A percentile compares a stretch with the other conserved stretches of the same genome.
Evolutionary conservation across 2,113 vertebrate species (phyloP).

Genomic region (Sander lucioperca): DNA sequence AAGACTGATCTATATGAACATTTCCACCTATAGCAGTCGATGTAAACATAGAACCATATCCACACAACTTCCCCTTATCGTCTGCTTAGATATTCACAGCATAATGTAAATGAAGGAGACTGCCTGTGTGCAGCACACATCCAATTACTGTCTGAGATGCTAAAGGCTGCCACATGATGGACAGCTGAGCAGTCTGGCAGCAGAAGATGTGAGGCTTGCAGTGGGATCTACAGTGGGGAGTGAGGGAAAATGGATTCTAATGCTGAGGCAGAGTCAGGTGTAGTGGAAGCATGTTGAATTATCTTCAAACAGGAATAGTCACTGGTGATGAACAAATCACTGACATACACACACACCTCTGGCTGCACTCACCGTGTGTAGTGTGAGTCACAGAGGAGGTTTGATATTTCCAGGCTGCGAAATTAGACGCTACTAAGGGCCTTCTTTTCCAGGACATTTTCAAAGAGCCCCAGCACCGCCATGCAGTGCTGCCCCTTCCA

Average conservation of each 20-base stretch:
- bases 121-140: constrained; percentile 50
- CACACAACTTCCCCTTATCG: not conserved
- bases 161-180: constrained; percentile 69
- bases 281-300: constrained; percentile 64
- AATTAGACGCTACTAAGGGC: constrained; percentile 31
- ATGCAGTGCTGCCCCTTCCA: constrained; percentile 34
- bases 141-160: constrained; percentile 71
- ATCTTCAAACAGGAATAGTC: constrained; percentile 70
- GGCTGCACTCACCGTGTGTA: constrained; percentile 52
- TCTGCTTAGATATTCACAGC: constrained; percentile 53
- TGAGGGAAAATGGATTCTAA: constrained; percentile 63
- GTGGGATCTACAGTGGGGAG: constrained; percentile 46
- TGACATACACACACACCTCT: constrained; percentile 26
- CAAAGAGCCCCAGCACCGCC: constrained; percentile 63
- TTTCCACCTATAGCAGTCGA: constrained; percentile 3
- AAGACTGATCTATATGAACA: constrained; percentile 25
- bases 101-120: constrained; percentile 56
- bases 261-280: constrained; percentile 64
- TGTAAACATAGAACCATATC: constrained; percentile 24
- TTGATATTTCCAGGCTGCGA: constrained; percentile 45
- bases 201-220: constrained; percentile 62
- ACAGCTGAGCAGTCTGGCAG: constrained; percentile 66
- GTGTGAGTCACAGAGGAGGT: constrained; percentile 49
- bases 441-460: constrained; percentile 69
- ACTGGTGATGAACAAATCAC: constrained; percentile 64